These are phyloP conservation scores for Meloidogyne exigua DNA, from an alignment of 1,140 invertebrate genomes.

Conservation along the genomic window DNA sequence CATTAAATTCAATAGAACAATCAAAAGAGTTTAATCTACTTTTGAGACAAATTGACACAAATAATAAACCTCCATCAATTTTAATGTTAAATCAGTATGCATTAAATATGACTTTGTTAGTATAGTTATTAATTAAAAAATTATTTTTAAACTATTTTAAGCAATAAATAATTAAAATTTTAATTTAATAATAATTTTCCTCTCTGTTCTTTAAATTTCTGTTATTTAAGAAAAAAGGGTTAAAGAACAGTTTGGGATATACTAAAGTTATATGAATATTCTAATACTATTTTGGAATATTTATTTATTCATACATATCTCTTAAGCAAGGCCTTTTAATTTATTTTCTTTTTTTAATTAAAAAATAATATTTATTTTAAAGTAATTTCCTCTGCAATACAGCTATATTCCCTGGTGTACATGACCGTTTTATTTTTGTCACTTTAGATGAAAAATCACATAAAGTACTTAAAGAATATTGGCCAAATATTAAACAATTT, in stretches of 20 bases:
- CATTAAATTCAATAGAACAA: conserved; percentile 51
- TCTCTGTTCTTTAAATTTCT: too few relatives aligned
- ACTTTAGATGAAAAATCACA: conserved; percentile 57
- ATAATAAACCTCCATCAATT: conserved; percentile 55
- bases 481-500: conserved; percentile 56
- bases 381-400: conserved; percentile 62
- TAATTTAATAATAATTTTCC: too few relatives aligned
- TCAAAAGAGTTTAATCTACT: conserved; percentile 52
- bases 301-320: too few relatives aligned
- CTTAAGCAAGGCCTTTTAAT: too few relatives aligned
- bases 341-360: not conserved
- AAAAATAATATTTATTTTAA: too few relatives aligned
- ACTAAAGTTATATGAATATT: too few relatives aligned
- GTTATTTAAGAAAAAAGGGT: too few relatives aligned
- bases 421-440: conserved; percentile 60
- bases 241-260: too few relatives aligned
- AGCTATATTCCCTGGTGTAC: conserved; percentile 49
- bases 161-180: too few relatives aligned
- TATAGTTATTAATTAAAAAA: too few relatives aligned
- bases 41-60: conserved; percentile 49
- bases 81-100: conserved; percentile 61
- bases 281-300: too few relatives aligned
- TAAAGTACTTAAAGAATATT: conserved; percentile 45
- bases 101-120: conserved; percentile 59
- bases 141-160: too few relatives aligned